Evolutionary conservation across 1,140 invertebrate species (phyloP).

Genomic region (Temnothorax longispinosus): DNA sequence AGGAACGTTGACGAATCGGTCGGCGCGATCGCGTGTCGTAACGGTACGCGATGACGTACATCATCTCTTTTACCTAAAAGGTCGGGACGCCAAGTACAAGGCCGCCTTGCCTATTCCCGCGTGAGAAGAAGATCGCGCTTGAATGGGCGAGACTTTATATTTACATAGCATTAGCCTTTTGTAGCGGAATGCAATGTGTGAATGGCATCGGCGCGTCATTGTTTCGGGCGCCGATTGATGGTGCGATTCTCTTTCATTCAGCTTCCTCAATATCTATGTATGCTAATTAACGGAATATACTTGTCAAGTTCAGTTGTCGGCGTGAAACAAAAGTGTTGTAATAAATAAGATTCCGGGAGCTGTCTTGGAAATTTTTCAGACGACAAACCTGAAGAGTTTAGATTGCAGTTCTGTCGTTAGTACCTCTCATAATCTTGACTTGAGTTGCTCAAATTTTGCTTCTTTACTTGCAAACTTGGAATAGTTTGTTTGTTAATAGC

Average conservation of each 20-base stretch:
- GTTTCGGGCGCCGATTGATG: conserved; percentile 28
- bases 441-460: background rate
- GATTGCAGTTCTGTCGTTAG: background rate
- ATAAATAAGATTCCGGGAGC: background rate
- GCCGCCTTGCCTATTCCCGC: conserved; percentile 35
- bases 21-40: conserved; percentile 31
- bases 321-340: background rate
- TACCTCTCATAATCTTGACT: no score
- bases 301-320: background rate
- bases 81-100: conserved; percentile 54
- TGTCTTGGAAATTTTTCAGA: background rate
- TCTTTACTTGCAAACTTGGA: background rate
- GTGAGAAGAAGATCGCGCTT: conserved; percentile 57
- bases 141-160: conserved; percentile 62
- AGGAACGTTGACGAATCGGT: conserved; percentile 66
- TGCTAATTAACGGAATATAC: conserved; percentile 13
- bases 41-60: conserved; percentile 52
- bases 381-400: background rate
- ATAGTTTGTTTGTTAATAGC: background rate
- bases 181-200: conserved; percentile 7
- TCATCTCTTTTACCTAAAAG: conserved; percentile 62
- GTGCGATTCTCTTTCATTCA: background rate
- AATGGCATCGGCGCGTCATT: conserved; percentile 39
- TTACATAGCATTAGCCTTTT: conserved; percentile 59
- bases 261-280: background rate